phyloP scores from a whole-genome alignment of 2,113 vertebrate species.

The Mixornis gularis region DNA sequence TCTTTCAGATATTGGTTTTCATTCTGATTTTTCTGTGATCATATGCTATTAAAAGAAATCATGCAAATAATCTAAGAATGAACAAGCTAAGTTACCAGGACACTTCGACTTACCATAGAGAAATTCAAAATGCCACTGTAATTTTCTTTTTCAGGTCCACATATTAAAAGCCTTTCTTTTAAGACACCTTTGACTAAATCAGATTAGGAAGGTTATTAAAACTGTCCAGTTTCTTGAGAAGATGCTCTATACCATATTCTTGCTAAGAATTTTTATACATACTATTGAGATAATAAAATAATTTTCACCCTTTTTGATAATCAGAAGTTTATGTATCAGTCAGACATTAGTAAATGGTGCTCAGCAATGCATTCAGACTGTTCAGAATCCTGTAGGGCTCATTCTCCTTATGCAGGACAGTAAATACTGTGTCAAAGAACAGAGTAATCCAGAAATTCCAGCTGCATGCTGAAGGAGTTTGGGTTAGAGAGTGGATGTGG shows the following conservation, averaged over 20 bases:
- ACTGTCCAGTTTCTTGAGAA: background rate
- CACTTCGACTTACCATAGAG: background rate
- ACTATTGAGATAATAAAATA: background rate
- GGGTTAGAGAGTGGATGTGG: background rate
- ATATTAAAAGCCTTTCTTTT: background rate
- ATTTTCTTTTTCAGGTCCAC: background rate
- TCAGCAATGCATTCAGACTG: background rate
- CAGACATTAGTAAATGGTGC: background rate
- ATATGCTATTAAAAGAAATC: background rate
- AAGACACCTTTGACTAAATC: background rate
- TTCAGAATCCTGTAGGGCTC: background rate
- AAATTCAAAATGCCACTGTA: background rate
- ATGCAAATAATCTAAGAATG: background rate
- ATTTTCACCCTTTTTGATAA: background rate
- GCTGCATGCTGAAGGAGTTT: background rate
- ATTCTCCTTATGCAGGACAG: background rate
- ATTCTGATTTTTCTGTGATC: background rate
- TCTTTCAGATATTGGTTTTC: background rate
- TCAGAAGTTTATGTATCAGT: background rate
- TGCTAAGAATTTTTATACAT: background rate
- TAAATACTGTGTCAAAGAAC: background rate
- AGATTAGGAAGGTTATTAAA: background rate
- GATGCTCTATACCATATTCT: background rate
- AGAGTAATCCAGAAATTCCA: background rate
- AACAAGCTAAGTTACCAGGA: background rate